Conservation (phyloP, 2,888 invertebrate species). For the Pycnomerus fuliginosus region DNA sequence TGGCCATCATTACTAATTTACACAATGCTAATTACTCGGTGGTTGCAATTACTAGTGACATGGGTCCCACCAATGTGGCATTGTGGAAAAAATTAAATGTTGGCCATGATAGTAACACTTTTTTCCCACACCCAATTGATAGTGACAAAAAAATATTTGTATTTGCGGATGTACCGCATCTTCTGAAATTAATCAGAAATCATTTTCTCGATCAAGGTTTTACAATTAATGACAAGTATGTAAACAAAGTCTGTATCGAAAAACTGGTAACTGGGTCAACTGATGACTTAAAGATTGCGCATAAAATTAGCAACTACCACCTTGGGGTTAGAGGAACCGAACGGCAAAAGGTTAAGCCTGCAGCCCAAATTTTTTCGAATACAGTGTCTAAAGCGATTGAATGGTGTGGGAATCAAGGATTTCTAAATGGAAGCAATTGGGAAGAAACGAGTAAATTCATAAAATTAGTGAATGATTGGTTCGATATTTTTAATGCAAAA, state of each 20-base stretch:
- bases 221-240: not conserved
- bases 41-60: not conserved
- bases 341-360: constrained; percentile 17
- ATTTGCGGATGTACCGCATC: not conserved
- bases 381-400: constrained; percentile 12
- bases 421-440: constrained; percentile 5
- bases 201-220: not conserved
- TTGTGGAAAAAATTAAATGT: not conserved
- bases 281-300: not conserved
- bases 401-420: constrained; percentile 11
- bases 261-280: not conserved
- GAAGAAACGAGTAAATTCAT: constrained; percentile 5
- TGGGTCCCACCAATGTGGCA: not conserved
- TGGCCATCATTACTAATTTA: not conserved
- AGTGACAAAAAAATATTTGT: not conserved
- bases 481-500: constrained; percentile 30
- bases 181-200: not conserved
- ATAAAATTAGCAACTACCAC: constrained; percentile 22
- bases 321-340: constrained; percentile 14
- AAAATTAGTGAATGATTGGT: constrained; percentile 27
- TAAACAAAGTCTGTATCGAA: not conserved
- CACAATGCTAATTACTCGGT: not conserved
- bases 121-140: not conserved
- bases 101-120: not conserved
- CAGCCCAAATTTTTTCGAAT: constrained; percentile 16